These are phyloP conservation scores for Artibeus jamaicensis DNA, from an alignment of 2,797 vertebrate genomes.

Conservation along the genomic window DNA sequence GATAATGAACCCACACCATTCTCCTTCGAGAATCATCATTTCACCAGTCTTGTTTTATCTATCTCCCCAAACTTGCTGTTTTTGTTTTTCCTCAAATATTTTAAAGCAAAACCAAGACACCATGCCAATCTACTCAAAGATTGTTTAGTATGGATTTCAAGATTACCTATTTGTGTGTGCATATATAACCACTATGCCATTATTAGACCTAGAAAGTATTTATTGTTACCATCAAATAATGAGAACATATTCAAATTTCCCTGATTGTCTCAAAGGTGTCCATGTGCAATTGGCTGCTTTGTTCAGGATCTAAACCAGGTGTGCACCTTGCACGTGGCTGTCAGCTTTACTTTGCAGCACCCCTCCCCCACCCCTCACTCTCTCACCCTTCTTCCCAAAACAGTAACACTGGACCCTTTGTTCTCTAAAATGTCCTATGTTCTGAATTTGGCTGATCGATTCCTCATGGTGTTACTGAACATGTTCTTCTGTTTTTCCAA, in stretches of 20 bases:
- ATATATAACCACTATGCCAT: background rate
- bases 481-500: background rate
- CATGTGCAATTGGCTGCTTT: background rate
- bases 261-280: background rate
- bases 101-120: constrained; percentile 23
- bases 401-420: background rate
- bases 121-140: background rate
- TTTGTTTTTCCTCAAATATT: background rate
- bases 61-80: background rate
- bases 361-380: background rate
- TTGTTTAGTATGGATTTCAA: background rate
- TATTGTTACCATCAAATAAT: background rate
- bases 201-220: background rate
- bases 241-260: background rate
- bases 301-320: background rate
- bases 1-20: background rate
- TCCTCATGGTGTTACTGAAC: background rate
- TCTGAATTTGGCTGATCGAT: background rate
- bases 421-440: background rate
- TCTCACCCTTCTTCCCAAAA: background rate
- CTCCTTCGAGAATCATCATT: background rate
- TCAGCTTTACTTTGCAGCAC: background rate
- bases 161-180: background rate
- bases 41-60: background rate
- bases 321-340: background rate